Evolutionary conservation across 2,797 vertebrate genomes (phyloP), one percentile per base, ranked within the genome.

Genomic region (Urocyon cinereoargenteus): DNA sequence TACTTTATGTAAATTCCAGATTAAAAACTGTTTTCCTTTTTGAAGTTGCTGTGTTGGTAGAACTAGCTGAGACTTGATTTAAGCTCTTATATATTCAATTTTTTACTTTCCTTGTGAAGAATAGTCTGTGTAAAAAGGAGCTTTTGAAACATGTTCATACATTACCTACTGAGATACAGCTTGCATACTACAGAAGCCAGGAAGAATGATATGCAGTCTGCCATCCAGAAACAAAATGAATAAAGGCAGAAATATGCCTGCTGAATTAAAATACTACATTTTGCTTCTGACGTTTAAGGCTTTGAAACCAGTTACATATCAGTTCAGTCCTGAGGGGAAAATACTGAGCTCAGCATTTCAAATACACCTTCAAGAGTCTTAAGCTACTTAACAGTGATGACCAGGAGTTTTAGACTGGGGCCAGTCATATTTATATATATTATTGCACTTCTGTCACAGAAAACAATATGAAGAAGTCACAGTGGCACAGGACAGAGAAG

Each of bases 51-150:
- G 13, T 36, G 36, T 53, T 95, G 49, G 68, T 62, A 53, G 8
- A 61, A 61, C 36, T 94, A 83, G 14, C 66, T 91, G 73, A 91
- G 51, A 88, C 6, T 93, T 93, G 36, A 66, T 40, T 88, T 95
- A 86, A 92, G 13, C n/a, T 94, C 61, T 49, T 55, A 21, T 90
- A 75, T 83, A 64, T 87, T 86, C 62, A 53, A 0, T 36, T n/a
- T 91, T 89, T 75, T 18, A 64, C 78, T 93, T 95, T 75, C 51
- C 31, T 86, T 51, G 1, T 95, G 78, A 93, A 93, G 14, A 93
- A 62, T 28, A 28, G 22, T 40, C 70, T 64, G 2, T 81, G 64
- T 78, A 11, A 34, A 55, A 77, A 55, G 36, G 31, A 31, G 5
- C 2, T 93, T 89, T 34, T 24, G 24, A 86, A 89, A 34, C 21